phyloP scores from a whole-genome alignment of 92 coral and sea anemone genomes.

The Phenganax marumi region DNA sequence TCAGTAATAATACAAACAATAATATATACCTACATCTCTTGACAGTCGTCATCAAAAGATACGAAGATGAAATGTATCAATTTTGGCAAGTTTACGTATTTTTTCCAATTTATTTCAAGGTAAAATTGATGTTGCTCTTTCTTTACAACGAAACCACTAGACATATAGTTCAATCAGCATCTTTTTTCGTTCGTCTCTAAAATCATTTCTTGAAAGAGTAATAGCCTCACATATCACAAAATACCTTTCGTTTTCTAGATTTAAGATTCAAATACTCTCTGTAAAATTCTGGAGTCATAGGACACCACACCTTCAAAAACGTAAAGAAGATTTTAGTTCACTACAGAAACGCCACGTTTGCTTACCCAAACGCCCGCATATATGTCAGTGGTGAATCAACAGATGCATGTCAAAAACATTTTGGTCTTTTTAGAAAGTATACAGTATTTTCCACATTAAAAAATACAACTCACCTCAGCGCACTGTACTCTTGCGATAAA shows the following conservation, averaged over 20 bases:
- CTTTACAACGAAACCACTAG: too few species aligned
- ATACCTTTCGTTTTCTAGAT: conserved; percentile 85
- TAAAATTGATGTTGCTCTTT: neutral
- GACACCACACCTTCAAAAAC: conserved; percentile 84
- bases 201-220: neutral
- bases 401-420: too few species aligned
- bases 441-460: neutral
- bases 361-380: too few species aligned
- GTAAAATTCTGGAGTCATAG: conserved; percentile 97
- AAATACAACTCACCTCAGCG: conserved; percentile 70
- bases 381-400: too few species aligned
- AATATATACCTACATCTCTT: neutral
- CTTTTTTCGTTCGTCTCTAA: neutral
- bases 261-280: conserved; percentile 86
- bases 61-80: too few species aligned
- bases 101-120: neutral
- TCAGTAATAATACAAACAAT: neutral
- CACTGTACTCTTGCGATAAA: conserved; percentile 99
- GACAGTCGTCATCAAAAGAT: too few species aligned
- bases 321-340: neutral
- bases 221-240: neutral
- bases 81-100: neutral
- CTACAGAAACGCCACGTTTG: too few species aligned
- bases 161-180: neutral
- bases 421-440: too few species aligned